These are phyloP conservation scores for Argya squamiceps DNA, from an alignment of 2,797 vertebrate species.

Conservation along the genomic window DNA sequence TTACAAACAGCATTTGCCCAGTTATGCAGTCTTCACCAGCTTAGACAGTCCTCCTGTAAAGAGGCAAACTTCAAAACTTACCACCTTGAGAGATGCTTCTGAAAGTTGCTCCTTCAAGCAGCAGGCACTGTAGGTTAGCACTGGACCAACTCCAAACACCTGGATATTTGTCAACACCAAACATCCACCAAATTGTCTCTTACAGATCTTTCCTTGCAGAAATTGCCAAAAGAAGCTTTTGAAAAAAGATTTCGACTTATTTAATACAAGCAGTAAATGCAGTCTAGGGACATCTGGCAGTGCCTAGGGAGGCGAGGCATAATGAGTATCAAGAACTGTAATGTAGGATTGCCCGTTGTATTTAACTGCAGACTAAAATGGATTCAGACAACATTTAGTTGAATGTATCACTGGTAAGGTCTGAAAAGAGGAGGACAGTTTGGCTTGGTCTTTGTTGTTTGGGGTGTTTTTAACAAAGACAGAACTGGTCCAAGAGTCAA, in stretches of 20 bases:
- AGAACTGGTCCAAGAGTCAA: not conserved
- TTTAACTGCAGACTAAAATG: not conserved
- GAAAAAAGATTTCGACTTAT: not conserved
- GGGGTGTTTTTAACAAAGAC: not conserved
- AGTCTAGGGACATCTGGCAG: not conserved
- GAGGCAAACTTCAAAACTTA: not conserved
- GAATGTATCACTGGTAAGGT: not conserved
- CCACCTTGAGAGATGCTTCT: not conserved
- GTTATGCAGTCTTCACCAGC: not conserved
- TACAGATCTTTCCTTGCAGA: not conserved
- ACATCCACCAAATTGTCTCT: not conserved
- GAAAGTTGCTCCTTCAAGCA: not conserved
- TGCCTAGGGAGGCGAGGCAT: not conserved
- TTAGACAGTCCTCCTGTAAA: not conserved
- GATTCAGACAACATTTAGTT: not conserved
- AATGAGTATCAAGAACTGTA: not conserved
- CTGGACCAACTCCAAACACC: not conserved
- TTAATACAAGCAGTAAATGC: not conserved
- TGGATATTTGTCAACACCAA: not conserved
- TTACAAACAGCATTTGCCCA: not conserved
- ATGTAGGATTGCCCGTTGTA: fast-evolving
- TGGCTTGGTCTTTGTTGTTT: not conserved
- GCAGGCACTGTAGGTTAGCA: not conserved
- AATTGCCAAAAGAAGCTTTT: not conserved
- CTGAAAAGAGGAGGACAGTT: not conserved